Percentiles rank a stretch among this genome's conserved stretches.
Evolutionary conservation across 2,797 vertebrate genomes (phyloP).

Genomic region (Peromyscus eremicus): DNA sequence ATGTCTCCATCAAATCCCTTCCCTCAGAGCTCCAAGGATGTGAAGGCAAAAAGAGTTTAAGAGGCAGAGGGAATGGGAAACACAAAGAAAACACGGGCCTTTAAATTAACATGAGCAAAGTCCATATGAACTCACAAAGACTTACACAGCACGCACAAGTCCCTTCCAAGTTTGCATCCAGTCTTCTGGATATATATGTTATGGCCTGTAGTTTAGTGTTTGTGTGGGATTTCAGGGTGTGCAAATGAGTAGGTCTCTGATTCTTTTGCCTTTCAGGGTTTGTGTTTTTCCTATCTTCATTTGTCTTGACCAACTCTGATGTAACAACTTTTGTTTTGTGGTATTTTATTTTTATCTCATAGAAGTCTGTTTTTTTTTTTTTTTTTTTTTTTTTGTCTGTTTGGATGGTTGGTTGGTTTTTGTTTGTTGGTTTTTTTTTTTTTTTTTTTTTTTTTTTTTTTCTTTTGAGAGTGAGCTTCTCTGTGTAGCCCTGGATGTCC

Average conservation of each 20-base stretch:
- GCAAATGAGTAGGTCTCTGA: too few relatives aligned
- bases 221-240: too few relatives aligned
- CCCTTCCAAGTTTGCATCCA: neutral
- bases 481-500: neutral
- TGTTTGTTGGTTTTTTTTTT: too few relatives aligned
- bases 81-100: neutral
- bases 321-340: neutral
- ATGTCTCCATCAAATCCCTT: neutral
- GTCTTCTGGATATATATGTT: neutral
- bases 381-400: too few relatives aligned
- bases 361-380: neutral
- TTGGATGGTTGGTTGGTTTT: too few relatives aligned
- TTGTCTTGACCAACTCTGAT: neutral
- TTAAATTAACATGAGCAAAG: neutral
- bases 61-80: neutral
- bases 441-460: too few relatives aligned
- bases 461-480: neutral
- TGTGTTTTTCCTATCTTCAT: too few relatives aligned
- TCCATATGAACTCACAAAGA: neutral
- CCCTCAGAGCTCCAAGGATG: neutral
- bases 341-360: neutral
- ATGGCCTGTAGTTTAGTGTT: neutral
- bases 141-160: neutral
- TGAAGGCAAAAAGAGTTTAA: neutral
- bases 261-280: too few relatives aligned